Percentiles rank a stretch among this genome's conserved stretches.
These are phyloP conservation scores for Tragelaphus eurycerus DNA, from an alignment of 2,797 vertebrate species.

Conservation along the genomic window DNA sequence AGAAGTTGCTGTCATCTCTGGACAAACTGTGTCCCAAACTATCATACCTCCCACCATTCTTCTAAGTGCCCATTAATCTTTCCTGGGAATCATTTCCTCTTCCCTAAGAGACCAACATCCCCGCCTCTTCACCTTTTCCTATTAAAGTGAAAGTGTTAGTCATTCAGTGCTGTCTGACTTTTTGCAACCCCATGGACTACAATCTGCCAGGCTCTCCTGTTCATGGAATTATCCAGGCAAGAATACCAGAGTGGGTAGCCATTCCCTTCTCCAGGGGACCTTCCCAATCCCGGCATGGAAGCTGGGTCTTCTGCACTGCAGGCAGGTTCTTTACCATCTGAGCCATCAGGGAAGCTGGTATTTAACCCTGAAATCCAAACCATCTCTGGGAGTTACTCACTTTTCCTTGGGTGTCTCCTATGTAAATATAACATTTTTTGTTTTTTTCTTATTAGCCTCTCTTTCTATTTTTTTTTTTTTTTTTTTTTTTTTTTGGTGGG, in stretches of 20 bases:
- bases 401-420: neutral
- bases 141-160: neutral
- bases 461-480: neutral
- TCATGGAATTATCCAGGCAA: neutral
- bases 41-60: neutral
- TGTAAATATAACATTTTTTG: neutral
- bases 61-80: neutral
- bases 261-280: neutral
- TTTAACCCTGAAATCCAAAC: neutral
- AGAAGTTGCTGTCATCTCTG: neutral
- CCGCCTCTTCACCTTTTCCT: neutral
- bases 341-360: neutral
- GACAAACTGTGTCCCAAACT: neutral
- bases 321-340: neutral
- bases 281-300: neutral
- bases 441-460: neutral
- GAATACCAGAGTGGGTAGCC: neutral
- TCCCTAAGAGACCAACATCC: neutral
- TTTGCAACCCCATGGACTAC: neutral
- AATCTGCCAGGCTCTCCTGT: neutral
- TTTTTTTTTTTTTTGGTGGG: no score
- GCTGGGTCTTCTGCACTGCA: neutral
- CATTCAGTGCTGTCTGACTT: neutral
- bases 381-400: neutral
- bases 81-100: neutral